Percentiles rank a stretch among this genome's conserved stretches.
phyloP scores from a whole-genome alignment of 2,888 invertebrate genomes.

The Hypolimnas misippus region DNA sequence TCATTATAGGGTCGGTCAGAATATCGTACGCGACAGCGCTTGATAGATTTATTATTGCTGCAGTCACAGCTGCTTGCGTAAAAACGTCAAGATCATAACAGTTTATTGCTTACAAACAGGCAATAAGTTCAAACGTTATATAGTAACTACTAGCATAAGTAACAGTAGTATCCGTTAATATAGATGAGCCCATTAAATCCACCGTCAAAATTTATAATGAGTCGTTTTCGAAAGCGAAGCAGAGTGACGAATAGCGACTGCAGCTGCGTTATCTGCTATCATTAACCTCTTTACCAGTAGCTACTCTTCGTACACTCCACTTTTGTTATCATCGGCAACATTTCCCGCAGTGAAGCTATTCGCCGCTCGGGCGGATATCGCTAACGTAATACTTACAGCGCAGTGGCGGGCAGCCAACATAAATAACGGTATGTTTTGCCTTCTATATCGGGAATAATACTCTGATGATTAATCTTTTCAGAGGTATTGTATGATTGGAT shows the following conservation, averaged over 20 bases:
- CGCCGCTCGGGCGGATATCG: background rate
- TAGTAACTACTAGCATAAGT: too few relatives aligned
- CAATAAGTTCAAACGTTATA: too few relatives aligned
- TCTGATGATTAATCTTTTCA: background rate
- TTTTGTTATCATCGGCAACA: background rate
- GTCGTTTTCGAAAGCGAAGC: background rate
- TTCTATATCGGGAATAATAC: background rate
- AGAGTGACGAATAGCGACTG: background rate
- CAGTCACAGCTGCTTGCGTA: too few relatives aligned
- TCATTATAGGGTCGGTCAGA: too few relatives aligned
- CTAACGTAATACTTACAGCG: background rate
- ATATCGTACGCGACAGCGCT: too few relatives aligned
- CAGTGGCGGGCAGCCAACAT: background rate
- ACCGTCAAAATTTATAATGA: background rate
- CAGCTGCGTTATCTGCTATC: background rate
- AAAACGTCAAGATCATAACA: too few relatives aligned
- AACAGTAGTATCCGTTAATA: background rate
- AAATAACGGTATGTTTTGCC: background rate
- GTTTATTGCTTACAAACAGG: too few relatives aligned
- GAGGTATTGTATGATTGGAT: background rate
- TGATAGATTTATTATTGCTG: too few relatives aligned
- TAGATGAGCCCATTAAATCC: background rate
- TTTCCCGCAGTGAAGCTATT: background rate
- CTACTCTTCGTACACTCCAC: background rate
- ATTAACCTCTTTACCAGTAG: background rate